phyloP scores from a whole-genome alignment of 2,888 invertebrate genomes.

The Heliconius hortense region DNA sequence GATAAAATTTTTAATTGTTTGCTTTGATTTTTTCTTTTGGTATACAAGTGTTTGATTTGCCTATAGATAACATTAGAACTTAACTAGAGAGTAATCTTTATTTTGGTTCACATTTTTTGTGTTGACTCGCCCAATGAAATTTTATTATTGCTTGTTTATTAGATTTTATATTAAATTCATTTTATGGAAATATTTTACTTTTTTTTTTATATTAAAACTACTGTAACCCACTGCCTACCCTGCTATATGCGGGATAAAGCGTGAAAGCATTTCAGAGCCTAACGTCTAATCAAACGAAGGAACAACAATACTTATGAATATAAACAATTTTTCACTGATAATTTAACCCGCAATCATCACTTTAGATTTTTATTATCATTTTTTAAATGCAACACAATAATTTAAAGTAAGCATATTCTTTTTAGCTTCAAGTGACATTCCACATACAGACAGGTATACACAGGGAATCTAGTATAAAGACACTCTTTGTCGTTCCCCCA shows the following conservation, averaged over 20 bases:
- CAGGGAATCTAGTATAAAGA: too few species aligned
- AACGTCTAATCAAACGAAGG: too few species aligned
- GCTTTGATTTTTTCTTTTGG: not conserved
- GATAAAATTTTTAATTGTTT: conserved; percentile 27
- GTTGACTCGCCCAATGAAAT: not conserved
- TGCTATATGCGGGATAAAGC: not conserved
- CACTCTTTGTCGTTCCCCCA: too few species aligned
- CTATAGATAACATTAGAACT: not conserved
- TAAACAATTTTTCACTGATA: not conserved
- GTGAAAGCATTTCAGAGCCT: not conserved
- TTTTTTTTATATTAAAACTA: not conserved
- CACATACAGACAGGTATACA: too few species aligned
- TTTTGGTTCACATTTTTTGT: not conserved
- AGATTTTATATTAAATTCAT: not conserved
- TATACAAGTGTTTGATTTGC: conserved; percentile 12
- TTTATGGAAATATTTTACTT: not conserved
- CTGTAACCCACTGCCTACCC: not conserved
- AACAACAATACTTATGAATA: too few species aligned
- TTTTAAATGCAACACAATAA: conserved; percentile 9
- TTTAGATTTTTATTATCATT: not conserved
- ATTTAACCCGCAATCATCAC: not conserved
- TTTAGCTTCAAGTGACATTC: too few species aligned
- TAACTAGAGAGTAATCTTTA: not conserved
- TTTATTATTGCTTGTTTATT: not conserved
- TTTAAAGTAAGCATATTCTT: too few species aligned